Evolutionary conservation across 2,113 vertebrate species (phyloP).

Genomic region (Scomber scombrus): DNA sequence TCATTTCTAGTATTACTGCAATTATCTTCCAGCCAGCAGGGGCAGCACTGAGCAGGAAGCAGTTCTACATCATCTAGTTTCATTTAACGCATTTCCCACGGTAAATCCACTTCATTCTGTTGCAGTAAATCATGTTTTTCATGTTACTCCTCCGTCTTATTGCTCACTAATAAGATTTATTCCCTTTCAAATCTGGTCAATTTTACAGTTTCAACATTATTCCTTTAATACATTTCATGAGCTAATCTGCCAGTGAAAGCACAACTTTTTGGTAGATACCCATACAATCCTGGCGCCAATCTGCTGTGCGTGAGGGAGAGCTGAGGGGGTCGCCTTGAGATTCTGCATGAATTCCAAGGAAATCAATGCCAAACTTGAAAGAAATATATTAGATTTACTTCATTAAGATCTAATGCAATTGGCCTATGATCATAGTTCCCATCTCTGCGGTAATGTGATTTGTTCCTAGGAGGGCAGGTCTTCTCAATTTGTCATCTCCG

Average conservation of each 20-base stretch:
- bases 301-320: background rate
- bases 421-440: slow-evolving; percentile 22
- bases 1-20: too few relatives aligned
- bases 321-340: background rate
- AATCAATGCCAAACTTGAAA: slow-evolving; percentile 23
- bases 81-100: too few relatives aligned
- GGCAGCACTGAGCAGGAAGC: too few relatives aligned
- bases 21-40: too few relatives aligned
- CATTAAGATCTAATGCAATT: slow-evolving; percentile 25
- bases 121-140: too few relatives aligned
- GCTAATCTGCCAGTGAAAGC: background rate
- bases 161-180: too few relatives aligned
- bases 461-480: slow-evolving; percentile 4
- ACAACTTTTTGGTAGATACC: background rate
- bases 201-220: too few relatives aligned
- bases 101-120: too few relatives aligned
- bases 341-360: slow-evolving; percentile 13
- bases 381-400: slow-evolving; percentile 51
- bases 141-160: too few relatives aligned
- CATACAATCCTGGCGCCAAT: too few relatives aligned
- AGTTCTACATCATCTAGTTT: too few relatives aligned
- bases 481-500: slow-evolving; percentile 1
- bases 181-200: too few relatives aligned
- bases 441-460: slow-evolving; percentile 46
- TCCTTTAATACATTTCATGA: background rate